phyloP scores from a whole-genome alignment of 2,888 invertebrate genomes.

The Lycia hirtaria region DNA sequence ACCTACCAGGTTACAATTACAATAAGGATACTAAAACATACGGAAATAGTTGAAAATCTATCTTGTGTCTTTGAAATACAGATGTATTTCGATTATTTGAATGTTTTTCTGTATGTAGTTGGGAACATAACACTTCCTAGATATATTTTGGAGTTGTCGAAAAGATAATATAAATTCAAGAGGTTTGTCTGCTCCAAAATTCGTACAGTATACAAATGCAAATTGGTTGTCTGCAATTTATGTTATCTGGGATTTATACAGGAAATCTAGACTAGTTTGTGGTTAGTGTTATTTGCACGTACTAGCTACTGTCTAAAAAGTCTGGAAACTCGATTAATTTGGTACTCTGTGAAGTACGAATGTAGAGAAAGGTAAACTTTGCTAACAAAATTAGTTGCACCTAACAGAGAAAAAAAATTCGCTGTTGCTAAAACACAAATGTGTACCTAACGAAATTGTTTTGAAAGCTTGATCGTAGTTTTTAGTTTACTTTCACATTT shows the following conservation, averaged over 20 bases:
- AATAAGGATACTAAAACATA: slow-evolving; percentile 3
- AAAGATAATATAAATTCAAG: slow-evolving; percentile 28
- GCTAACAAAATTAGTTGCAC: too few relatives aligned
- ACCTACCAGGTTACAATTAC: slow-evolving; percentile 16
- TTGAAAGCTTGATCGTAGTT: too few relatives aligned
- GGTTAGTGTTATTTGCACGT: slow-evolving; percentile 26
- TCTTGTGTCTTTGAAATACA: not conserved
- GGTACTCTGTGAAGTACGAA: too few relatives aligned
- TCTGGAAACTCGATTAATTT: slow-evolving; percentile 3
- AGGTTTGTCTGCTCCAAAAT: slow-evolving; percentile 26
- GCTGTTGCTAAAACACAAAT: too few relatives aligned
- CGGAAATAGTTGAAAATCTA: not conserved
- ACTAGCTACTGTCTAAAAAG: not conserved
- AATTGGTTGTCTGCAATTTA: slow-evolving; percentile 22
- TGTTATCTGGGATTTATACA: slow-evolving; percentile 30
- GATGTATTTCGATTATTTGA: not conserved
- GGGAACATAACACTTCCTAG: slow-evolving; percentile 22
- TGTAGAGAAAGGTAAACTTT: too few relatives aligned
- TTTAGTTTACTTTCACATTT: too few relatives aligned
- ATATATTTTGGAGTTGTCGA: slow-evolving; percentile 24
- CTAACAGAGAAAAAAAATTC: too few relatives aligned
- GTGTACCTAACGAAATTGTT: too few relatives aligned
- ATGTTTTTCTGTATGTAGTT: not conserved
- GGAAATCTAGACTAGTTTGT: slow-evolving; percentile 33
- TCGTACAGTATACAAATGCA: slow-evolving; percentile 20